These are phyloP conservation scores for Brachyhypopomus gauderio DNA, from an alignment of 2,113 vertebrate species.

Conservation along the genomic window DNA sequence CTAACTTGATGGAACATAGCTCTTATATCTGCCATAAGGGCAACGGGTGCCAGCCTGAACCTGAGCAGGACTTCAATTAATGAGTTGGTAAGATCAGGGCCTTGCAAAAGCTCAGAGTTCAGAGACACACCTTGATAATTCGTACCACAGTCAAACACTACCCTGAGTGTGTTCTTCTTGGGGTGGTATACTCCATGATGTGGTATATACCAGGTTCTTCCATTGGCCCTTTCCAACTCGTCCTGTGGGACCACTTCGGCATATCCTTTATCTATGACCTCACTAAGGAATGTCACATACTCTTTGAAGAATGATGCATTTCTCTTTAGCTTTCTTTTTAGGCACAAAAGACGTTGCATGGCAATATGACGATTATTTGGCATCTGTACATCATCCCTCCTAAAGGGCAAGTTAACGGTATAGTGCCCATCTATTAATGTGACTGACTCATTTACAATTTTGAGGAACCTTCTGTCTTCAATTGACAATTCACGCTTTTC, in stretches of 20 bases:
- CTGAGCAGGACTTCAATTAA: conserved; percentile 33
- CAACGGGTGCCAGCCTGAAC: conserved; percentile 31
- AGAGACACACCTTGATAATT: too few species aligned
- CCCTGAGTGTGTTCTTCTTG: too few species aligned
- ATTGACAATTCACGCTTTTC: conserved; percentile 29
- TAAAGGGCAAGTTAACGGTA: conserved; percentile 22
- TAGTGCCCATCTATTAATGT: conserved; percentile 21
- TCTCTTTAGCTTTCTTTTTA: conserved; percentile 17
- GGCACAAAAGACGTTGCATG: conserved; percentile 1
- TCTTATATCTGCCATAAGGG: conserved; percentile 24
- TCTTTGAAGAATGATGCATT: not conserved
- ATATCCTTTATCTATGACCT: conserved; percentile 1
- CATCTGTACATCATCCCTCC: not conserved
- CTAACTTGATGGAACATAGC: conserved; percentile 43
- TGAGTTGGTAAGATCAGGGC: conserved; percentile 33
- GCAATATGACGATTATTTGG: conserved; percentile 17
- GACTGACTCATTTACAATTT: conserved; percentile 7
- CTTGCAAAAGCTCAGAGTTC: too few species aligned
- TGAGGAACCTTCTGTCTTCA: conserved; percentile 18
- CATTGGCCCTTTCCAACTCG: not conserved
- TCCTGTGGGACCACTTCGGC: conserved; percentile 20
- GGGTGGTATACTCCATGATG: too few species aligned
- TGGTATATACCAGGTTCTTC: conserved; percentile 9
- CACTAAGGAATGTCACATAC: not conserved
- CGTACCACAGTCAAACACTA: too few species aligned